Evolutionary conservation across 2,888 invertebrate species (phyloP), one percentile per base, ranked within the genome.

Genomic region (Scaeva pyrastri): DNA sequence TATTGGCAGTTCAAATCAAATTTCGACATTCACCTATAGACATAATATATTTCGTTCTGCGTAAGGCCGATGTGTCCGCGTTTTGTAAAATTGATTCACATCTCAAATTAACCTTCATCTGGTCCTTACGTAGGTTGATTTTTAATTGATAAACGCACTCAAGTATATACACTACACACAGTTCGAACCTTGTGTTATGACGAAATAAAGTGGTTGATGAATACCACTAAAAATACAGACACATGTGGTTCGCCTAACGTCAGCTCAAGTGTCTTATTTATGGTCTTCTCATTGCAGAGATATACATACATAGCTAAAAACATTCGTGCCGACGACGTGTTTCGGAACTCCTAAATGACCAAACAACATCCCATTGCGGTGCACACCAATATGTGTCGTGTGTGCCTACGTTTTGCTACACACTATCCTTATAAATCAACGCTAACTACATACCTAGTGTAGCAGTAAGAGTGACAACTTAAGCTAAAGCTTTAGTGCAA

Each of bases 401-500:
- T 31, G 31, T 31, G 31, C 6, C 1, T 68, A 76, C 80, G 55
- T 12, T 60, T 62, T 12, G 68, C 31, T 58, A 76, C 72, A 76
- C 60, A 80, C 71, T 79, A 71, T 55, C 52, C 41, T 60, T 6
- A 66, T 80, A 80, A 84, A 84, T 79, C 74, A 79, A 71, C 39
- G 70, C 71, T 71, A 84, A 60, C 71, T 71, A 66, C 48, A 26
- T 12, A 56, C 45, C 55, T 23, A 68, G 50, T 14, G n/a, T 41
- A 21, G 41, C 11, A 31, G 1, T 7, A 55, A 55, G 43, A 23
- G 48, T 66, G 58, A 39, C 70, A 64, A n/a, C 68, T 68, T 45
- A 55, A 64, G 39, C 41, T 45, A 60, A 39, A 76, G 23, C 11
- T 11, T 56, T 45, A 45, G 16, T 41, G 21, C 23, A 52, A 8